Base-by-base conservation (phyloP, 2,113 vertebrate genomes). In the Zosterops lateralis region DNA sequence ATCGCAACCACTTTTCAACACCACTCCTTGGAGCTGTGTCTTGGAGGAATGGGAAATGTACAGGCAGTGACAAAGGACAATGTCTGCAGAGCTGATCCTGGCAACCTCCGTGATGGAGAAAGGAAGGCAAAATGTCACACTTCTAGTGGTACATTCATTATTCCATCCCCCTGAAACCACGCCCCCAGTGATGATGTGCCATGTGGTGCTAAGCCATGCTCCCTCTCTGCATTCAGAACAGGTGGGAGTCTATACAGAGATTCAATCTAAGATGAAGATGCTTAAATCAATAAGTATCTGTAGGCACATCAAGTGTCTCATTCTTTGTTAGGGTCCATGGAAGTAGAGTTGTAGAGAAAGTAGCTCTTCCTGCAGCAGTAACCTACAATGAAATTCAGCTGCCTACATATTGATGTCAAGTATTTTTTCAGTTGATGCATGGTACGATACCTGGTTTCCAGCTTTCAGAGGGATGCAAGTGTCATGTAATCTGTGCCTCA, bases 61-160 rank as follows among this genome's bases (percentile, higher is more conserved):
- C 6, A 53, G 62, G 22, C 15, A 44, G 12, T 0, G 3, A 44
- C 45, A n/a, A 12, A 65, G 31, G 34, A 44, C 5, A 9, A 32
- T 47, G 5, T 45, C 28, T 4, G 4, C 45, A 66, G 36, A 12
- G 45, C 12, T 66, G 68, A n/a, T n/a, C 28, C 31, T 0, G 0
- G 10, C 24, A 60, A 29, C 19, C 32, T 60, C 13, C 22, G 24
- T 32, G 10, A 45, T 12, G 45, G 68, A 53, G 60, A n/a, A 6
- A 60, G 18, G 3, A 9, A 60, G 16, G 40, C 18, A 45, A 66
- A 60, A 38, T 0, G 0, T 44, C 4, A 12, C 26, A 60, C 7
- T 81, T 38, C 22, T 24, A 28, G 13, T 17, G 9, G 20, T 17
- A 13, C 3, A 20, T 32, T 51, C 15, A 45, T 24, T 2, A 28